A percentile compares a stretch with the other conserved stretches of the same genome.
These are phyloP conservation scores for Ceyx margarethae DNA, from an alignment of 2,113 vertebrate genomes.

Conservation along the genomic window DNA sequence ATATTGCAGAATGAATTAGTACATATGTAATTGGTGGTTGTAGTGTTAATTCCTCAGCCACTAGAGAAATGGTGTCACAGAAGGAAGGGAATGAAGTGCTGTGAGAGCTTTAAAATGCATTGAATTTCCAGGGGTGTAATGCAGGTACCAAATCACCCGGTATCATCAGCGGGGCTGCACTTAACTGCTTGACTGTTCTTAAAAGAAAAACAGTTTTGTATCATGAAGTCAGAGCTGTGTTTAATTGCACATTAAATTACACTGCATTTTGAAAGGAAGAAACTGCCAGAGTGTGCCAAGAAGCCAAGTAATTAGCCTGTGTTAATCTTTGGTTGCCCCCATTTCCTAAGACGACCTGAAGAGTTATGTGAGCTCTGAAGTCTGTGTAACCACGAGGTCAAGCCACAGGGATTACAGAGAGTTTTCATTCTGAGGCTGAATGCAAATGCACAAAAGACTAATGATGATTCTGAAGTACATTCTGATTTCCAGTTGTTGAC, in stretches of 20 bases:
- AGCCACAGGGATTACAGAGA: not conserved
- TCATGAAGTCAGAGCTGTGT: not conserved
- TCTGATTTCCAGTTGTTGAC: not conserved
- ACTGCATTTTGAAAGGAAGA: not conserved
- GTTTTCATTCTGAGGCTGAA: not conserved
- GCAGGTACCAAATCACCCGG: not conserved
- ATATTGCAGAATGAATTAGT: not conserved
- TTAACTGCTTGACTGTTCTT: not conserved
- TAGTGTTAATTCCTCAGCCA: not conserved
- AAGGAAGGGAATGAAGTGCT: not conserved
- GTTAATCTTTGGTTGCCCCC: not conserved
- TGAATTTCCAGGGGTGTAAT: not conserved
- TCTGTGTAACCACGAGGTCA: not conserved
- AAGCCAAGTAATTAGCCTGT: not conserved
- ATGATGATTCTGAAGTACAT: not conserved
- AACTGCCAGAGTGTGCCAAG: not conserved
- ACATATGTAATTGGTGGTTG: not conserved
- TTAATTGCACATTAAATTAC: not conserved
- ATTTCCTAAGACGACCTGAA: not conserved
- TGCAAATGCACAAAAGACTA: not conserved
- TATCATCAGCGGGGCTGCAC: not conserved
- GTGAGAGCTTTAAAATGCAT: not conserved
- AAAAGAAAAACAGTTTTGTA: not conserved
- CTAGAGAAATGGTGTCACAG: not conserved
- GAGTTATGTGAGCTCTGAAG: not conserved